Percentiles rank a stretch among this genome's conserved stretches.
Evolutionary conservation across 1,140 invertebrate genomes (phyloP).

Genomic region (Aphidius gifuensis): DNA sequence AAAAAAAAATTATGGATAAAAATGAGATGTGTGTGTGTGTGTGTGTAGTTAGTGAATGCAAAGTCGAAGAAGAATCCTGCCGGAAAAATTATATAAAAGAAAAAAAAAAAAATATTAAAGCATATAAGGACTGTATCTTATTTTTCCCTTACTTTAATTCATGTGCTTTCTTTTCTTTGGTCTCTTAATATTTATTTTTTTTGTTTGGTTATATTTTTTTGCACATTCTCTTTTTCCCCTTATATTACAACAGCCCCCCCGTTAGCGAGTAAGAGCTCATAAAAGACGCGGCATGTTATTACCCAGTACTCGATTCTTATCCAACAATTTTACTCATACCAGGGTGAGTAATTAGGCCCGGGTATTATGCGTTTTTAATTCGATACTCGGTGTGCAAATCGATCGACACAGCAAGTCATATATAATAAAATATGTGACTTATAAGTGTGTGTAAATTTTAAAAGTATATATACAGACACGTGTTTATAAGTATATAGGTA

Average conservation of each 20-base stretch:
- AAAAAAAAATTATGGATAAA: background rate
- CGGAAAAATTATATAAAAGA: conserved; percentile 7
- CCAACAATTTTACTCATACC: conserved; percentile 22
- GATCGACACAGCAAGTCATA: conserved; percentile 8
- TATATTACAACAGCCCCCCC: background rate
- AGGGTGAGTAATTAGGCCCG: conserved; percentile 20
- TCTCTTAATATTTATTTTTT: too few species aligned
- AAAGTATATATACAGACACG: background rate
- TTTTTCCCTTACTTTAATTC: too few species aligned
- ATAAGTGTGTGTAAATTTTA: background rate
- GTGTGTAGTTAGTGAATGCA: too few species aligned
- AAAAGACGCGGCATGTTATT: conserved; percentile 20
- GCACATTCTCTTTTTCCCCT: too few species aligned
- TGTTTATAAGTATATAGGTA: background rate
- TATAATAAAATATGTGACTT: conserved; percentile 9
- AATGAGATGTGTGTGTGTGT: background rate
- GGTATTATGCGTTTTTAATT: conserved; percentile 31
- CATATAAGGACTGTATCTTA: background rate
- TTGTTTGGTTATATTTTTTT: too few species aligned
- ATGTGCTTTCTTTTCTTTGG: too few species aligned
- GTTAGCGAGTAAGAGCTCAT: conserved; percentile 3
- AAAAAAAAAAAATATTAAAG: conserved; percentile 6
- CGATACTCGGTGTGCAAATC: conserved; percentile 24
- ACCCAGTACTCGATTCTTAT: conserved; percentile 19
- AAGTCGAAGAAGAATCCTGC: background rate